Evolutionary conservation across 2,113 vertebrate species (phyloP), one percentile per base, ranked within the genome.

Genomic region (Tauraco erythrolophus): DNA sequence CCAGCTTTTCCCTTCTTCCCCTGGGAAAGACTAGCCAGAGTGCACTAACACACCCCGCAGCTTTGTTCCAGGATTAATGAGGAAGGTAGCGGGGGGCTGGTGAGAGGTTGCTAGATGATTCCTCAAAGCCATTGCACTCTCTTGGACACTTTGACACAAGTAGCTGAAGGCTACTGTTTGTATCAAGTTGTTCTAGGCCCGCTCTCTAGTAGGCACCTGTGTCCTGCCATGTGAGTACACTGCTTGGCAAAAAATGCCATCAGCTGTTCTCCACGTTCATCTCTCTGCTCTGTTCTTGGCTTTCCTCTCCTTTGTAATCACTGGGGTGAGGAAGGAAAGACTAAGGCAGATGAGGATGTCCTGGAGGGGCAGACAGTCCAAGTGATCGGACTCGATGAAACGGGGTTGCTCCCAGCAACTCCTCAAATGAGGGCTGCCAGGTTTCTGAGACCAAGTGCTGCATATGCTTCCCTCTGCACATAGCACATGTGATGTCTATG

Each of bases 61-160:
- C 93, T 92, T 84, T 89, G 76, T 94, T 95, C 0, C 1, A 94
- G 83, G 93, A 96, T 96, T 97, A 97, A 96, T 96, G 95, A 97
- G 96, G 94, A 96, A 94, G 79, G 94, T 92, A 91, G 86, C 12
- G 6, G 80, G 80, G 85, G 80, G 68, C 94, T 70, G 1, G 1
- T n/a, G 89, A 95, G 96, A 92, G 14, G 2, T 60, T 94, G 76
- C 94, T 91, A 56, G 91, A 89, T 92, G 77, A 87, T 92, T 96
- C 91, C 93, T 97, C 77, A 94, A 92, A 91, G 95, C 95, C 84
- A 78, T 57, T 90, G 89, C 77, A 43, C 93, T 95, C 64, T 94
- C 72, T 78, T 96, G 93, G 95, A 96, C 91, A 81, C 80, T 95
- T 96, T 83, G 94, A 95, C 91, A 92, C 0, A 2, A 92, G 69